Evolutionary conservation across 2,888 invertebrate genomes (phyloP).

Genomic region (Diaprepes abbreviatus): DNA sequence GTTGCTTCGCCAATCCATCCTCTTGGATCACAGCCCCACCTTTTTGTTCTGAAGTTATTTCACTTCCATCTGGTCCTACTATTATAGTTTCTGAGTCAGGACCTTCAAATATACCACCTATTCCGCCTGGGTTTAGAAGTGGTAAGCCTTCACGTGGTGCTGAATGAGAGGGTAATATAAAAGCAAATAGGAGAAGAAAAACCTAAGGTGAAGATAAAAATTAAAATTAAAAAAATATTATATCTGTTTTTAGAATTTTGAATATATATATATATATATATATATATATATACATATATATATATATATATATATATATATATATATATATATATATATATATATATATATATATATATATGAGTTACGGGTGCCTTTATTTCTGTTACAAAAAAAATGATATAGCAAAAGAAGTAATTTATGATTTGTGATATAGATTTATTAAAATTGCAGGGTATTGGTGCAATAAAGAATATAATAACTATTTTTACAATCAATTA

Average conservation of each 20-base stretch:
- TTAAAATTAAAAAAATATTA: neutral
- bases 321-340: no score
- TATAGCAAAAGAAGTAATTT: no score
- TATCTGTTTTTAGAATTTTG: neutral
- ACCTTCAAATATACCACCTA: conserved; percentile 64
- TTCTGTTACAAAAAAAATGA: no score
- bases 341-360: no score
- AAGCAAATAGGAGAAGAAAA: conserved; percentile 26
- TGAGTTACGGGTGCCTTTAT: no score
- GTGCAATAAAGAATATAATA: neutral
- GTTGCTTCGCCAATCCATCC: conserved; percentile 41
- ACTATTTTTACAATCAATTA: conserved; percentile 1
- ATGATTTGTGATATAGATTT: no score
- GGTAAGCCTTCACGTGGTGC: conserved; percentile 52
- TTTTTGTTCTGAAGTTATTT: conserved; percentile 61
- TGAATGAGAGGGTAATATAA: neutral
- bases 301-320: no score
- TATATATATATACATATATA: neutral
- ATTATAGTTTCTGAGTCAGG: conserved; percentile 64
- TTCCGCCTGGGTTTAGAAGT: conserved; percentile 60
- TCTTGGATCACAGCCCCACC: conserved; percentile 56
- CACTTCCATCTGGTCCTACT: conserved; percentile 65
- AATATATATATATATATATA: neutral
- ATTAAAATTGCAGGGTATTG: neutral
- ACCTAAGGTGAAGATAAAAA: conserved; percentile 5